phyloP scores from a whole-genome alignment of 2,797 vertebrate species.

The Poecilia gillii region DNA sequence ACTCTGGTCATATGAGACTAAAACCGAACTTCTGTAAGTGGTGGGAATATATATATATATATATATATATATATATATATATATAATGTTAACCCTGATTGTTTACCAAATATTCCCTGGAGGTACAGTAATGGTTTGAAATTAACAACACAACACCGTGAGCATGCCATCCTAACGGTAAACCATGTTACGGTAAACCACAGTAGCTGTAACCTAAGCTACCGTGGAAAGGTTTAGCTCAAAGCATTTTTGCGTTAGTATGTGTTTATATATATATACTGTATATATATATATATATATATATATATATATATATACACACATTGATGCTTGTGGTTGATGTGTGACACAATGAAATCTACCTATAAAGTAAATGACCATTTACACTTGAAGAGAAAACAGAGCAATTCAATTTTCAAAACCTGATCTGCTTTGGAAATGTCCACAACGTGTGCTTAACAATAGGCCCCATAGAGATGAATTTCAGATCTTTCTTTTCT shows the following conservation, averaged over 20 bases:
- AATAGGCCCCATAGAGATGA: not conserved
- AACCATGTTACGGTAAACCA: too few relatives aligned
- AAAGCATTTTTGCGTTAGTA: not conserved
- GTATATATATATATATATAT: too few relatives aligned
- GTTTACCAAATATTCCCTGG: not conserved
- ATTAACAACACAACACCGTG: not conserved
- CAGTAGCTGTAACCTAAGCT: not conserved
- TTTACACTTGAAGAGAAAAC: conserved; percentile 1
- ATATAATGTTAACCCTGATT: not conserved
- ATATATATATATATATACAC: too few relatives aligned
- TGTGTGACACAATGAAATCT: not conserved
- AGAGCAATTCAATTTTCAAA: not conserved
- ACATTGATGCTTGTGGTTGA: not conserved
- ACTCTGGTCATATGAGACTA: not conserved
- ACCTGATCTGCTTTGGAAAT: not conserved
- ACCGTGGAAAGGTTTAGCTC: not conserved
- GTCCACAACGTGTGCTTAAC: not conserved
- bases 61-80: too few relatives aligned
- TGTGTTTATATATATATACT: not conserved
- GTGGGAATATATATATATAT: not conserved
- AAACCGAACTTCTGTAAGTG: not conserved
- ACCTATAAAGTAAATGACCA: not conserved
- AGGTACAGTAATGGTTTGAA: not conserved
- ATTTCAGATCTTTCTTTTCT: conserved; percentile 13
- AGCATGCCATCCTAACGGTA: not conserved